These are phyloP conservation scores for Marisa cornuarietis DNA, from an alignment of 1,140 invertebrate species.

Conservation along the genomic window DNA sequence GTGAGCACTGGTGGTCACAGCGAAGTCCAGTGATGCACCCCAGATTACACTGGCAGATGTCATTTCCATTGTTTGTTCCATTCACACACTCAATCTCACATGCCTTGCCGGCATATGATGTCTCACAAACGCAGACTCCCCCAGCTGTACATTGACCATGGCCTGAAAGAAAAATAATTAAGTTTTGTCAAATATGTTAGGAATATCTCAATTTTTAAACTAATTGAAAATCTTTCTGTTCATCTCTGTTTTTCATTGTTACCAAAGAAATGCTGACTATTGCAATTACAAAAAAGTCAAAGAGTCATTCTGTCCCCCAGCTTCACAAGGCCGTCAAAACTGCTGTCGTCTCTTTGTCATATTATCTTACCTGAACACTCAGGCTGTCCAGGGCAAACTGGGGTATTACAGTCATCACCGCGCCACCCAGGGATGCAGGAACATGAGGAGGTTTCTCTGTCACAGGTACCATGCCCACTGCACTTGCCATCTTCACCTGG, in stretches of 20 bases:
- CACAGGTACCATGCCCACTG: slow-evolving; percentile 50
- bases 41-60: slow-evolving; percentile 36
- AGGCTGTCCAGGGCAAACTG: slow-evolving; percentile 44
- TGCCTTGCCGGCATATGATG: slow-evolving; percentile 42
- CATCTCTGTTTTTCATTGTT: too few relatives aligned
- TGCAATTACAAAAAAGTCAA: too few relatives aligned
- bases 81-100: slow-evolving; percentile 49
- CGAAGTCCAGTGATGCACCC: slow-evolving; percentile 41
- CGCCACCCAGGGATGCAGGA: slow-evolving; percentile 52
- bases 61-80: slow-evolving; percentile 30
- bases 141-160: slow-evolving; percentile 27
- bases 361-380: slow-evolving; percentile 37
- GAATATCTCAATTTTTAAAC: too few relatives aligned
- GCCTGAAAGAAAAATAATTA: slow-evolving; percentile 18
- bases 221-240: too few relatives aligned
- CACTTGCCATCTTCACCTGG: slow-evolving; percentile 47
- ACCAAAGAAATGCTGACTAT: too few relatives aligned
- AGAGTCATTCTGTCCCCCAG: too few relatives aligned
- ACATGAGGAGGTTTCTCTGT: slow-evolving; percentile 42
- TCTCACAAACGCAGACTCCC: slow-evolving; percentile 35
- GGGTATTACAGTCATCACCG: slow-evolving; percentile 37
- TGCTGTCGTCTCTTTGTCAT: too few relatives aligned
- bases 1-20: slow-evolving; percentile 40
- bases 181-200: too few relatives aligned
- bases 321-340: too few relatives aligned